These are phyloP conservation scores for Himantopus leucocephalus DNA, from an alignment of 2,113 vertebrate genomes.

Conservation along the genomic window DNA sequence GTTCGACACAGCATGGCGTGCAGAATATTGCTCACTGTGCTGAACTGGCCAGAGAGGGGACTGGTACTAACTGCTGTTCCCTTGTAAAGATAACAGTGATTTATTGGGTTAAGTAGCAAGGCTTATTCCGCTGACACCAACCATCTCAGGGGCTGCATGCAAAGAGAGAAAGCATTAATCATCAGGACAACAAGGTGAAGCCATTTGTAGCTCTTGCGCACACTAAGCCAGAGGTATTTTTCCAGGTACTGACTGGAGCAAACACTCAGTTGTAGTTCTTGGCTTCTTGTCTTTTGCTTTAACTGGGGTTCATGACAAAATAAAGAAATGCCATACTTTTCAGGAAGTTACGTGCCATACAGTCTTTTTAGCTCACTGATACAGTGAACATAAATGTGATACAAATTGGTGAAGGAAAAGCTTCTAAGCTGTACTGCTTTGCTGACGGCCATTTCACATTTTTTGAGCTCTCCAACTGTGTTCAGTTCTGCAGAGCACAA, in stretches of 20 bases:
- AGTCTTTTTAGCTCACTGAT: not conserved
- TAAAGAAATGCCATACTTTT: not conserved
- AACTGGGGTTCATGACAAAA: not conserved
- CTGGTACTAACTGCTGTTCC: not conserved
- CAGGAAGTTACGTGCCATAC: not conserved
- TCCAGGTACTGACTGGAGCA: not conserved
- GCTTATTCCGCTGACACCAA: not conserved
- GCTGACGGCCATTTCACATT: not conserved
- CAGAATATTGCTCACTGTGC: not conserved
- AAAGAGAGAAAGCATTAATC: not conserved
- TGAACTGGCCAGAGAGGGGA: not conserved
- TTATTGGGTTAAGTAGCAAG: not conserved
- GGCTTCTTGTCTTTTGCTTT: not conserved
- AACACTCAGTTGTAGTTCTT: not conserved
- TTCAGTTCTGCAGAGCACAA: not conserved
- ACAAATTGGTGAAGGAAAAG: not conserved
- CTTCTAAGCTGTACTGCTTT: not conserved
- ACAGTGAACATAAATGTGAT: not conserved
- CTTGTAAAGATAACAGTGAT: not conserved
- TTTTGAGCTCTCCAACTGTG: not conserved
- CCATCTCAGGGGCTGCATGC: not conserved
- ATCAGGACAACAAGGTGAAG: not conserved
- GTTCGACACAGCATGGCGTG: fast-evolving
- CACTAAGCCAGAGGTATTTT: not conserved
- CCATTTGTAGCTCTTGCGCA: not conserved